Percentiles rank a stretch among this genome's conserved stretches.
Conservation (phyloP, 2,113 vertebrate species). For the Cranoglanis bouderius region DNA sequence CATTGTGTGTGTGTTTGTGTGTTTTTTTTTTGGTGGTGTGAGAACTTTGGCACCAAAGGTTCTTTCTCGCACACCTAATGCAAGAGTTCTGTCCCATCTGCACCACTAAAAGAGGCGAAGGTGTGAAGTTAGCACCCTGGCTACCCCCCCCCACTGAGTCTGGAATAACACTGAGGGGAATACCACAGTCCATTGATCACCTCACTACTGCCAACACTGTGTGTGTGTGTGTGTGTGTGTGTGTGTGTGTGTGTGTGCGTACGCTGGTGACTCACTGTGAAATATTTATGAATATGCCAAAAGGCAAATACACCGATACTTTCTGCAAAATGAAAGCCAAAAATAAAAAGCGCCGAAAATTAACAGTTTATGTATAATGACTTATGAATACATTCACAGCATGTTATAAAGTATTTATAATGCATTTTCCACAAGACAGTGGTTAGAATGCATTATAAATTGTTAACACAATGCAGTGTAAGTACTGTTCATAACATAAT, state of each 20-base stretch:
- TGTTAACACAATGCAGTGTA: background rate
- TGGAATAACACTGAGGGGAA: constrained; percentile 64
- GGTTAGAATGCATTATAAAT: background rate
- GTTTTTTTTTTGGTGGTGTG: constrained; percentile 17
- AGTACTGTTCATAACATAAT: background rate
- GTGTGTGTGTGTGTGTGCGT: background rate
- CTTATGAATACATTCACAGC: background rate
- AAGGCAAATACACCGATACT: background rate
- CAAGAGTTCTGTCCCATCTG: constrained; percentile 7
- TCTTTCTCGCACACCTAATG: constrained; percentile 45
- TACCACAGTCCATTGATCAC: constrained; percentile 21
- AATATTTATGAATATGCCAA: background rate
- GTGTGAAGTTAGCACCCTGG: constrained; percentile 72
- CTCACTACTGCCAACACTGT: constrained; percentile 22
- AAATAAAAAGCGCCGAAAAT: background rate
- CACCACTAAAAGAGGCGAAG: constrained; percentile 61
- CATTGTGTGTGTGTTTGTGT: background rate
- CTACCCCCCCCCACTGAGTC: constrained; percentile 63
- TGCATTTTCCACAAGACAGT: no score
- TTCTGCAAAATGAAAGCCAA: background rate
- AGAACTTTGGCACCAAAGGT: constrained; percentile 41
- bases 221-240: constrained; percentile 11
- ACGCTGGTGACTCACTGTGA: background rate
- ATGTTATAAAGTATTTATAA: background rate
- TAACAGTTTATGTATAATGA: background rate